Evolutionary conservation across 2,888 invertebrate species (phyloP).

Genomic region (Ellobium chinense): DNA sequence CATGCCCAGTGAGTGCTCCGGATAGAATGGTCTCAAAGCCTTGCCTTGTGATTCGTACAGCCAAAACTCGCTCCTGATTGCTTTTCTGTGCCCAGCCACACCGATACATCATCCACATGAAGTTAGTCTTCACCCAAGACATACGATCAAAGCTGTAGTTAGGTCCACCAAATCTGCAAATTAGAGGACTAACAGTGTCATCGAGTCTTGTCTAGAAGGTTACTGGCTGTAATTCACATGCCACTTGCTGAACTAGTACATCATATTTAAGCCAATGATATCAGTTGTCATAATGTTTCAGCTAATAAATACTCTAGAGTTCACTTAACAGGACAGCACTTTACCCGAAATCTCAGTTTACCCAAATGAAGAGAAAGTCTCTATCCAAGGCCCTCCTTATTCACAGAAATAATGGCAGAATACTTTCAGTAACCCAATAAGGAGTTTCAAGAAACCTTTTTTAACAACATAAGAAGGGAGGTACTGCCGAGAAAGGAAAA

Average conservation of each 20-base stretch:
- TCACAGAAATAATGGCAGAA: no score
- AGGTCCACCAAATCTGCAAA: conserved; percentile 67
- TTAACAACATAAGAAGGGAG: neutral
- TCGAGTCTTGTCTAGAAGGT: no score
- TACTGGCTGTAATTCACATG: no score
- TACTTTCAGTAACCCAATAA: no score
- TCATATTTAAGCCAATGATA: no score
- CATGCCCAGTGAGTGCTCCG: conserved; percentile 61
- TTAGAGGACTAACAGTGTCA: neutral
- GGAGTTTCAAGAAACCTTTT: neutral
- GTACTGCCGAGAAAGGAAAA: neutral
- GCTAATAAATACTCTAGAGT: neutral
- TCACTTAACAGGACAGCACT: no score
- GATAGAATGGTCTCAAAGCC: conserved; percentile 69
- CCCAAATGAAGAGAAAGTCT: no score
- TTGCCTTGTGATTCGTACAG: conserved; percentile 61
- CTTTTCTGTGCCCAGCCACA: conserved; percentile 73
- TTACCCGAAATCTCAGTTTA: no score
- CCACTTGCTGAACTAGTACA: no score
- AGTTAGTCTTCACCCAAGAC: conserved; percentile 77
- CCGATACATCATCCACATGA: conserved; percentile 77
- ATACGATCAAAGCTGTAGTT: conserved; percentile 65
- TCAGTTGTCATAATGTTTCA: neutral
- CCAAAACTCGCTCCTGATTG: conserved; percentile 69
- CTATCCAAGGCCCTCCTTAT: no score